These are phyloP conservation scores for Meteorus sp. DNA, from an alignment of 1,140 invertebrate species.

Conservation along the genomic window DNA sequence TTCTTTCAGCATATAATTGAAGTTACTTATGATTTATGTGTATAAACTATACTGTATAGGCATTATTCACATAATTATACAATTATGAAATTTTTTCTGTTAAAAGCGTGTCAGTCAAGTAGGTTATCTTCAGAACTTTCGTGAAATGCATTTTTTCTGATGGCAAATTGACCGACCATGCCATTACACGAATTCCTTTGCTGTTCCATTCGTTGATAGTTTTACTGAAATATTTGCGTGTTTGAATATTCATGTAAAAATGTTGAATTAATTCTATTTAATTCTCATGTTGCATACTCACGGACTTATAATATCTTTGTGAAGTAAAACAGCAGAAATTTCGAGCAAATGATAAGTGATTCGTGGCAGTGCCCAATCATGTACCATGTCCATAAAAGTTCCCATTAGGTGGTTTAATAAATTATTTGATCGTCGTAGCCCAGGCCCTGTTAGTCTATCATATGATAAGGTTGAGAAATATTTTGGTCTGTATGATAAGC, in stretches of 20 bases:
- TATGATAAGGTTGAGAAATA: constrained; percentile 57
- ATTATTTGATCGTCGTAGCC: constrained; percentile 45
- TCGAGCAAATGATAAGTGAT: constrained; percentile 63
- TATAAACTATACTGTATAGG: not conserved
- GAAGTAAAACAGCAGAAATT: constrained; percentile 67
- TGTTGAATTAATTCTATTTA: constrained; percentile 17
- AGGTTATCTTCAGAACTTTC: constrained; percentile 63
- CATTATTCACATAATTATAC: not conserved
- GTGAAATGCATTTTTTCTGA: constrained; percentile 67
- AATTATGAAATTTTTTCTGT: constrained; percentile 58
- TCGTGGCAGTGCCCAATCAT: constrained; percentile 61
- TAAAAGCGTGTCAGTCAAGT: constrained; percentile 69
- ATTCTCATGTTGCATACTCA: constrained; percentile 52
- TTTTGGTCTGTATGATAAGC: constrained; percentile 65
- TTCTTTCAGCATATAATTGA: not conserved
- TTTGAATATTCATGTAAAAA: not conserved
- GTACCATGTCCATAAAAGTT: constrained; percentile 58
- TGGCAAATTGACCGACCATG: constrained; percentile 69
- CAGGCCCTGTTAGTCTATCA: constrained; percentile 47
- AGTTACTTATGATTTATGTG: not conserved
- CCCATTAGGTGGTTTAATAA: constrained; percentile 55
- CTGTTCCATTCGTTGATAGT: constrained; percentile 62
- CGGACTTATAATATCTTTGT: constrained; percentile 70
- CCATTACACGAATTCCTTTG: constrained; percentile 62
- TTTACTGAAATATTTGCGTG: constrained; percentile 56